Evolutionary conservation across 1,140 invertebrate species (phyloP), one percentile per base, ranked within the genome.

Genomic region (Nylanderia fulva): DNA sequence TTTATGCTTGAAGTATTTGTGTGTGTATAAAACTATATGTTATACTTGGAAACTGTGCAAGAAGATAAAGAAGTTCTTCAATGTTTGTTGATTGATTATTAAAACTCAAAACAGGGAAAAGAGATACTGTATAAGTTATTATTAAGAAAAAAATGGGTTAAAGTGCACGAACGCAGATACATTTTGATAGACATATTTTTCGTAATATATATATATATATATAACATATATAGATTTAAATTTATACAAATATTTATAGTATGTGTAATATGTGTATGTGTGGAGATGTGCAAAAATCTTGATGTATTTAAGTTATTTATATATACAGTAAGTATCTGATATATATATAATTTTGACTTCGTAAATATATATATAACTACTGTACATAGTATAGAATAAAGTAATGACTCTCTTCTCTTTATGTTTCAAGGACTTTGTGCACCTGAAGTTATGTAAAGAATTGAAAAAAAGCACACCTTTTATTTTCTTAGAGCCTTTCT

Each of bases 241-340:
- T 48, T 48, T 48, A 48, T 48, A 48, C 15, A 54, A 54, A 33
- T 54, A 69, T 52, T 69, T 45, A 13, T 27, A 45, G n/a, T n/a
- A n/a, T n/a, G 21, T 66, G 15, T 48, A 52, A 52, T 52, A 33
- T 72, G 21, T 1, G 36, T 13, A 72, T 52, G 24, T n/a, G n/a
- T n/a, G n/a, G n/a, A n/a, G 27, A 71, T 72, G 15, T 48, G 0
- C 2, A 27, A 71, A 33, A 33, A 72, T 15, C 0, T 48, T 15
- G 15, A 48, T 48, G 15, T 48, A 48, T 15, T 48, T 48, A 15
- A 48, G 24, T 54, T 15, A 36, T 72, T 71, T 71, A 13, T 21
- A 56, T 72, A 48, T 4, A 18, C 13, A 29, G 52, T 72, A 72
- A 72, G 29, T 72, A 72, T 72, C 36, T 56, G 29, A 54, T 29